A percentile compares a stretch with the other conserved stretches of the same genome.
Evolutionary conservation across 2,888 invertebrate genomes (phyloP).

Genomic region (Dilophus febrilis): DNA sequence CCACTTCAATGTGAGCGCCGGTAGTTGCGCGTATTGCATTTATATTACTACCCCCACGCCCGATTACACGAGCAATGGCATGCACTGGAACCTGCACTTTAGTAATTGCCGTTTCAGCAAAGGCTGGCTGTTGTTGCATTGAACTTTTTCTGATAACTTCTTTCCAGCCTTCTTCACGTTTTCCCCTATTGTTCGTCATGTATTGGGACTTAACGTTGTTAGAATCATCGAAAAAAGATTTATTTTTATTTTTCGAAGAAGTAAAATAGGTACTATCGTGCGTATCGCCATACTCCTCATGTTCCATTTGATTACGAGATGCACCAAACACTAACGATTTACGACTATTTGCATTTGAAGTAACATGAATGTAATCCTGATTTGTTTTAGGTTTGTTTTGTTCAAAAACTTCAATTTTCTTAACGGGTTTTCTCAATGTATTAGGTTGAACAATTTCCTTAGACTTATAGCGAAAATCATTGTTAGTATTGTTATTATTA

Average conservation of each 20-base stretch:
- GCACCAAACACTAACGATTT: conserved; percentile 56
- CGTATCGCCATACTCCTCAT: conserved; percentile 48
- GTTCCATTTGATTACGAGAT: conserved; percentile 50
- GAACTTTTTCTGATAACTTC: conserved; percentile 82
- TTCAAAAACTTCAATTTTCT: conserved; percentile 4
- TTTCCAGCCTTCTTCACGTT: conserved; percentile 88
- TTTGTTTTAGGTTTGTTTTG: not conserved
- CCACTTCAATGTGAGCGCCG: conserved; percentile 95
- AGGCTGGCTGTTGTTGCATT: conserved; percentile 28
- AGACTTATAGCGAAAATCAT: conserved; percentile 12
- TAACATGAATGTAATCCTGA: not conserved
- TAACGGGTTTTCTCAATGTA: conserved; percentile 12
- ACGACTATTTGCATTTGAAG: conserved; percentile 29
- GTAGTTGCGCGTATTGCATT: conserved; percentile 94
- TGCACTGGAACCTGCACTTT: conserved; percentile 88
- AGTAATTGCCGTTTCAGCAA: conserved; percentile 43
- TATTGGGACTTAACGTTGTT: conserved; percentile 5
- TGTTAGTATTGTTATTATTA: conserved; percentile 4
- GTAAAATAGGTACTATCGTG: conserved; percentile 24
- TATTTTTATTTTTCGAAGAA: conserved; percentile 24
- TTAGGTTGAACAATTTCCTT: conserved; percentile 28
- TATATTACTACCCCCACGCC: conserved; percentile 92
- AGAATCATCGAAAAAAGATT: not conserved
- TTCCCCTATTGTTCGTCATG: conserved; percentile 19
- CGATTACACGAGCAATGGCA: conserved; percentile 93